Percentiles rank a stretch among this genome's conserved stretches.
phyloP scores from a whole-genome alignment of 1,140 invertebrate species.

The Drosophila fuyamai region DNA sequence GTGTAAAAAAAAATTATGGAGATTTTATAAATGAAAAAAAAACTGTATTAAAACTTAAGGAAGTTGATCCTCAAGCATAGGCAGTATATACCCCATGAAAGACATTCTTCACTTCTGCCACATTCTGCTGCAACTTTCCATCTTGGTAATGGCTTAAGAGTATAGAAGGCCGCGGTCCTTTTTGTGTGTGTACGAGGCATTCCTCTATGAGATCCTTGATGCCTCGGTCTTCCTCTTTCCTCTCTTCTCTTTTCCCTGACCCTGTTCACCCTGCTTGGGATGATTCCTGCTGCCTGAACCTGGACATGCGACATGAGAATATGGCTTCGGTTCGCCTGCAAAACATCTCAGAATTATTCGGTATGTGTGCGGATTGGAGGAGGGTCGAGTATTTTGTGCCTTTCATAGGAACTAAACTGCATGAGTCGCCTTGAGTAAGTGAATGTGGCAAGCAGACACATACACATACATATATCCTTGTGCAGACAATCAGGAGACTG shows the following conservation, averaged over 20 bases:
- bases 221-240: background rate
- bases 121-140: constrained; percentile 38
- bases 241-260: background rate
- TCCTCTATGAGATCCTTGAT: constrained; percentile 11
- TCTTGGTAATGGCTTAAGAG: constrained; percentile 40
- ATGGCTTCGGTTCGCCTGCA: constrained; percentile 21
- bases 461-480: constrained; percentile 9
- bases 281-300: constrained; percentile 41
- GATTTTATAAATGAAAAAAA: background rate
- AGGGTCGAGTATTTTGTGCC: constrained; percentile 49
- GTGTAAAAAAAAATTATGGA: too few relatives aligned
- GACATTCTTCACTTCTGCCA: constrained; percentile 26
- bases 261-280: constrained; percentile 63
- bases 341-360: constrained; percentile 13
- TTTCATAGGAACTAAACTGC: constrained; percentile 54
- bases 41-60: background rate
- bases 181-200: constrained; percentile 45
- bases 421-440: constrained; percentile 40
- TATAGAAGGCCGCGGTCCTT: constrained; percentile 13
- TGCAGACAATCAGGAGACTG: constrained; percentile 48
- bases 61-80: background rate
- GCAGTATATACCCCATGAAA: constrained; percentile 1
- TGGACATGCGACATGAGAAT: constrained; percentile 24
- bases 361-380: constrained; percentile 21
- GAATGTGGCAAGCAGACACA: constrained; percentile 42